These are phyloP conservation scores for Schlechtendalia chinensis DNA, from an alignment of 1,140 invertebrate species.

Conservation along the genomic window DNA sequence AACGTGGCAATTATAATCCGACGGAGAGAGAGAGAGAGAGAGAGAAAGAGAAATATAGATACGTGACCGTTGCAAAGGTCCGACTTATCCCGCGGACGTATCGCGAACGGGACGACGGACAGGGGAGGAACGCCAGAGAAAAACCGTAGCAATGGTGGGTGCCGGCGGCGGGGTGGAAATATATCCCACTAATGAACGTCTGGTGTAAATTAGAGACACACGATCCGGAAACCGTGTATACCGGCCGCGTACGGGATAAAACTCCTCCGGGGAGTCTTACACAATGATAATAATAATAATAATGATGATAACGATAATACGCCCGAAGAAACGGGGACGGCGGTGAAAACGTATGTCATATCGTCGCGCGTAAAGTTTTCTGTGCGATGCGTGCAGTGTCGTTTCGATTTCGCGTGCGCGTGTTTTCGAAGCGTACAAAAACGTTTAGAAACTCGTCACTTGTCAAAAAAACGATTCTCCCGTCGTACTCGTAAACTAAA, in stretches of 20 bases:
- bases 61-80: conserved; percentile 46
- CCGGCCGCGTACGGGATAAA: neutral
- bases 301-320: no score
- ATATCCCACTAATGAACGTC: conserved; percentile 42
- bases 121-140: no score
- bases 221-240: neutral
- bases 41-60: no score
- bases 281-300: no score
- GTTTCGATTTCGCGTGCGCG: no score
- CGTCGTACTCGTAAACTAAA: neutral
- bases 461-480: conserved; percentile 26
- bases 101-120: no score
- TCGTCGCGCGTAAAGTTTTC: neutral
- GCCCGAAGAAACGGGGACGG: neutral
- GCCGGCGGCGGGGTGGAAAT: no score
- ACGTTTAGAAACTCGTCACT: neutral
- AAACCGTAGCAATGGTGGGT: no score
- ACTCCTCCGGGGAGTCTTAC: neutral
- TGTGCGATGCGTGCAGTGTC: no score
- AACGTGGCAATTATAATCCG: conserved; percentile 36
- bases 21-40: no score
- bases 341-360: neutral
- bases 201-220: conserved; percentile 26
- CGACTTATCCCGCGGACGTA: no score
- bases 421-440: conserved; percentile 18